Evolutionary conservation across 1,140 invertebrate genomes (phyloP).

Genomic region (Hypothenemus hampei): DNA sequence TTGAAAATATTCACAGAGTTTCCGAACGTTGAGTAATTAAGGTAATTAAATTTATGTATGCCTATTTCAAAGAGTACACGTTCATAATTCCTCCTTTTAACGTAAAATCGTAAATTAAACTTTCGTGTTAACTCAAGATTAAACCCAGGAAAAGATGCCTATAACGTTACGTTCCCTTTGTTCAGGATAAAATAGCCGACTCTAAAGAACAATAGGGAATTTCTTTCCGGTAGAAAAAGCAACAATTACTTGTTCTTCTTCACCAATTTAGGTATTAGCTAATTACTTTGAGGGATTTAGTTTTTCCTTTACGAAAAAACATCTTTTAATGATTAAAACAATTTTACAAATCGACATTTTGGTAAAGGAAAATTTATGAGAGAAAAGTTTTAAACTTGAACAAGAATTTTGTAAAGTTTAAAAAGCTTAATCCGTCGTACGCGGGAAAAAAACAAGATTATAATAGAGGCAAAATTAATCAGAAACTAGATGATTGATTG

Average conservation of each 20-base stretch:
- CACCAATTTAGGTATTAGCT: constrained; percentile 6
- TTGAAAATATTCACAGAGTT: too few species aligned
- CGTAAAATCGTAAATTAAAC: not conserved
- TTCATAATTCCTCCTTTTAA: not conserved
- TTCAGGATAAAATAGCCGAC: constrained; percentile 1
- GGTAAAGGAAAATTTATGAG: too few species aligned
- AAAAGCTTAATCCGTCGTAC: too few species aligned
- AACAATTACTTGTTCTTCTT: constrained; percentile 11
- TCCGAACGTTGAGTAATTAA: too few species aligned
- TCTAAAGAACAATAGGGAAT: constrained; percentile 3
- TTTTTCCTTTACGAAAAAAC: constrained; percentile 1
- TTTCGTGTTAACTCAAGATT: not conserved
- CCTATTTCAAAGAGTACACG: too few species aligned
- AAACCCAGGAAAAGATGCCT: not conserved
- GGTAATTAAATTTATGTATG: too few species aligned
- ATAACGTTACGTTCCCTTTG: not conserved
- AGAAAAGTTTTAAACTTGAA: too few species aligned
- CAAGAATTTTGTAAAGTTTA: too few species aligned
- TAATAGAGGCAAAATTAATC: too few species aligned
- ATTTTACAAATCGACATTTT: too few species aligned
- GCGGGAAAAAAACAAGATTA: too few species aligned
- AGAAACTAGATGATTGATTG: too few species aligned
- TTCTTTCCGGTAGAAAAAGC: constrained; percentile 9
- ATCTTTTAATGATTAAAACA: constrained; percentile 1
- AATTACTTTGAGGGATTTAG: constrained; percentile 9